These are phyloP conservation scores for Drymonia ruficornis DNA, from an alignment of 2,888 invertebrate species.

Conservation along the genomic window DNA sequence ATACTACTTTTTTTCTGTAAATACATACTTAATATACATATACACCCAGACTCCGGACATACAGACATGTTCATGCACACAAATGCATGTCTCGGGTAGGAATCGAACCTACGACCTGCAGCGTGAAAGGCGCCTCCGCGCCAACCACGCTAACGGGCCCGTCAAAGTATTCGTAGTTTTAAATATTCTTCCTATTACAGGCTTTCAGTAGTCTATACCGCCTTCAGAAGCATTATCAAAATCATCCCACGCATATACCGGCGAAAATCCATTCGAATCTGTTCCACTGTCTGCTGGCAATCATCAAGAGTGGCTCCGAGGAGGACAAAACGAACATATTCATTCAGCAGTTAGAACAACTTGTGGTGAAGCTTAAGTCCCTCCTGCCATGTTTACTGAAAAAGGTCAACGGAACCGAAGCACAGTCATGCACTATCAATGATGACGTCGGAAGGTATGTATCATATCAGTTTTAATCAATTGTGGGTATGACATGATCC, in stretches of 20 bases:
- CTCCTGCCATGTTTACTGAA: conserved; percentile 68
- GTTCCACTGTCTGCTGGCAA: conserved; percentile 71
- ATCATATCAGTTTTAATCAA: not conserved
- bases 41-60: no score
- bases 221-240: conserved; percentile 73
- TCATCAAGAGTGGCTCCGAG: conserved; percentile 63
- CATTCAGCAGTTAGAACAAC: conserved; percentile 68
- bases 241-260: conserved; percentile 70
- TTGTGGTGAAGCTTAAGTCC: conserved; percentile 66
- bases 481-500: no score
- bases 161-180: no score
- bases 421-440: conserved; percentile 62
- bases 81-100: no score
- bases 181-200: conserved; percentile 41
- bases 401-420: conserved; percentile 47
- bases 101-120: no score
- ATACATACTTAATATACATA: no score
- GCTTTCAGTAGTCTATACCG: conserved; percentile 72
- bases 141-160: no score
- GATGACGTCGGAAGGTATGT: conserved; percentile 71
- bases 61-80: no score
- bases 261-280: conserved; percentile 68
- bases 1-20: not conserved
- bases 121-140: no score
- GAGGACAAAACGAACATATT: conserved; percentile 65